These are phyloP conservation scores for Pimpla rufipes DNA, from an alignment of 2,888 invertebrate species.

Conservation along the genomic window DNA sequence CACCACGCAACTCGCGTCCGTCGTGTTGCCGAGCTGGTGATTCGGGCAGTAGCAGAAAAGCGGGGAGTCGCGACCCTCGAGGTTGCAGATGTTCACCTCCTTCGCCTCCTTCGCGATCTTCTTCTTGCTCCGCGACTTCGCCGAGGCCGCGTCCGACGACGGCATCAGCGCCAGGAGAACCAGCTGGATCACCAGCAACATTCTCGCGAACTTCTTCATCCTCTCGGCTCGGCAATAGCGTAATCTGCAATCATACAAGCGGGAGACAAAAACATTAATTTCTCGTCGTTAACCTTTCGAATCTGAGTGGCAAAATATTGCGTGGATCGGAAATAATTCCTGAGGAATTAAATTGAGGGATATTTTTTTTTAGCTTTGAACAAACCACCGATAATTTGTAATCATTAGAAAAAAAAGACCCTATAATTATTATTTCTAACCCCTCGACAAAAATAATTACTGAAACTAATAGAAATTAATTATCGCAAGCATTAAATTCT, in stretches of 20 bases:
- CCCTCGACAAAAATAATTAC: too few relatives aligned
- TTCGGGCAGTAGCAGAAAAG: constrained; percentile 90
- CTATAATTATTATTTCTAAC: too few relatives aligned
- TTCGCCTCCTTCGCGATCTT: constrained; percentile 76
- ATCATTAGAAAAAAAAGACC: too few relatives aligned
- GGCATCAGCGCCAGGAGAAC: constrained; percentile 63
- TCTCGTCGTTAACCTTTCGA: too few relatives aligned
- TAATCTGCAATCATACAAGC: constrained; percentile 60
- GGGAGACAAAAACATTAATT: too few relatives aligned
- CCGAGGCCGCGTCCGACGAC: constrained; percentile 60
- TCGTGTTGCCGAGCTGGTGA: constrained; percentile 86
- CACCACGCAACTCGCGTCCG: constrained; percentile 92
- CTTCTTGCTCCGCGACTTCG: constrained; percentile 76
- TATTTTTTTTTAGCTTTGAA: too few relatives aligned
- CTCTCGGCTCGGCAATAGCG: constrained; percentile 26
- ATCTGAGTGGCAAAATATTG: too few relatives aligned
- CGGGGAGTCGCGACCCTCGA: constrained; percentile 87
- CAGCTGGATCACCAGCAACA: constrained; percentile 62
- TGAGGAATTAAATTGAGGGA: too few relatives aligned
- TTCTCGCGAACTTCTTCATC: constrained; percentile 64
- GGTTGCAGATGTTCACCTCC: constrained; percentile 87
- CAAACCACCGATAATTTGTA: neutral
- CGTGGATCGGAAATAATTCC: too few relatives aligned
- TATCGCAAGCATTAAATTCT: too few relatives aligned
- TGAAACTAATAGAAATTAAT: too few relatives aligned